Percentiles rank a stretch among this genome's conserved stretches.
phyloP scores from a whole-genome alignment of 2,888 invertebrate genomes.

The Lymantria dispar region DNA sequence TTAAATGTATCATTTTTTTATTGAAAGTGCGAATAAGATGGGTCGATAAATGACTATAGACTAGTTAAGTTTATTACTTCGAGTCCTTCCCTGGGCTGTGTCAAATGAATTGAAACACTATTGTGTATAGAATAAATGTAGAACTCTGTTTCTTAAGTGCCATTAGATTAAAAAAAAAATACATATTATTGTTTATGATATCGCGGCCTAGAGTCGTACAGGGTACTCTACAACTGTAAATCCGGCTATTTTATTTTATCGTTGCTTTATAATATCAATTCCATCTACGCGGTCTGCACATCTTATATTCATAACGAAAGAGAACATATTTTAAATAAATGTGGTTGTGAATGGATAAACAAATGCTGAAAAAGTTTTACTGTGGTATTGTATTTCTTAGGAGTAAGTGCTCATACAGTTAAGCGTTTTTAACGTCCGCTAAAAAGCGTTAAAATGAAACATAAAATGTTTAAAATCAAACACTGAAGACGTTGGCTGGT shows the following conservation, averaged over 20 bases:
- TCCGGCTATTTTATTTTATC: not conserved
- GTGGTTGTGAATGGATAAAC: conserved; percentile 61
- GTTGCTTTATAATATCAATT: not conserved
- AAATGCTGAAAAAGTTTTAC: conserved; percentile 30
- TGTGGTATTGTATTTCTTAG: conserved; percentile 47
- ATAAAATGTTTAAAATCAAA: too few species aligned
- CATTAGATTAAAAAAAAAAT: conserved; percentile 19
- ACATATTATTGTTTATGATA: conserved; percentile 23
- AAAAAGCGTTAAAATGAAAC: too few species aligned
- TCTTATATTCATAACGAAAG: conserved; percentile 49
- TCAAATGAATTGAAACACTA: conserved; percentile 42
- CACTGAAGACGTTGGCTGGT: too few species aligned
- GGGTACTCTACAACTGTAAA: conserved; percentile 40
- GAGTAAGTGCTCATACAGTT: conserved; percentile 12
- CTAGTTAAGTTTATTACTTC: conserved; percentile 26
- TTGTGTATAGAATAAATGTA: conserved; percentile 44
- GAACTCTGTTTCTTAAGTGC: conserved; percentile 31
- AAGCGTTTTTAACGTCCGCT: too few species aligned
- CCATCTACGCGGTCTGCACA: not conserved
- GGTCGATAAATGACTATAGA: too few species aligned
- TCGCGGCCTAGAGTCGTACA: conserved; percentile 47
- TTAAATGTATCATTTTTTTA: too few species aligned
- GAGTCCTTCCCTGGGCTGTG: conserved; percentile 51
- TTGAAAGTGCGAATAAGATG: too few species aligned
- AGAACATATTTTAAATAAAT: conserved; percentile 34